Evolutionary conservation across 2,888 invertebrate genomes (phyloP).

Genomic region (Lymantria dispar): DNA sequence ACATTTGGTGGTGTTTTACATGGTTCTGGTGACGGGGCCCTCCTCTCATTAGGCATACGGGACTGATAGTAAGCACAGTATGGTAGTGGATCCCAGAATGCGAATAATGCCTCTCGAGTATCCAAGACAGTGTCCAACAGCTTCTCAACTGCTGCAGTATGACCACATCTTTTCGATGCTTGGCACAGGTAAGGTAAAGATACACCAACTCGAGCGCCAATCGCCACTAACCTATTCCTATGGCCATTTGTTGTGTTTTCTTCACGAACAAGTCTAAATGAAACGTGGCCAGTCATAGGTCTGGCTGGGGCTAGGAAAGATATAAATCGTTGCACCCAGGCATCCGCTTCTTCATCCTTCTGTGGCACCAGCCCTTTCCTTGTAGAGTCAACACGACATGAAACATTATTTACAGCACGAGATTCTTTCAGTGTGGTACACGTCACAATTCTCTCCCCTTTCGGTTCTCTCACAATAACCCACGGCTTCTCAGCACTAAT

Average conservation of each 20-base stretch:
- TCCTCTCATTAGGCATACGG: slow-evolving; percentile 83
- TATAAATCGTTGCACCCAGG: slow-evolving; percentile 89
- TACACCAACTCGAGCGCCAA: slow-evolving; percentile 89
- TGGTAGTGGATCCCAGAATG: slow-evolving; percentile 92
- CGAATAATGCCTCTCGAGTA: slow-evolving; percentile 90
- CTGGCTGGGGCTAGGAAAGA: slow-evolving; percentile 84
- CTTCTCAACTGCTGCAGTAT: slow-evolving; percentile 84
- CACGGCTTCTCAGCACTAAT: slow-evolving; percentile 89
- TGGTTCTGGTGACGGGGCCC: slow-evolving; percentile 76
- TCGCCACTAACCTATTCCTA: slow-evolving; percentile 59
- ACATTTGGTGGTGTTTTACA: slow-evolving; percentile 80
- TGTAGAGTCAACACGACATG: slow-evolving; percentile 87
- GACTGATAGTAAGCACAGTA: slow-evolving; percentile 94
- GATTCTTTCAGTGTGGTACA: slow-evolving; percentile 92
- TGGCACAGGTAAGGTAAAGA: slow-evolving; percentile 91
- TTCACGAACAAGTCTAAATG: slow-evolving; percentile 88
- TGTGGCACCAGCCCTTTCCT: slow-evolving; percentile 87
- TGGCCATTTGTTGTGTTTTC: slow-evolving; percentile 75
- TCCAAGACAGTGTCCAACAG: slow-evolving; percentile 87
- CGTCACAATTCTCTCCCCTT: slow-evolving; percentile 89
- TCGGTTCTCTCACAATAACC: slow-evolving; percentile 89
- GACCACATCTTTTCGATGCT: slow-evolving; percentile 84
- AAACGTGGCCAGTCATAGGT: slow-evolving; percentile 89
- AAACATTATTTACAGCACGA: slow-evolving; percentile 90
- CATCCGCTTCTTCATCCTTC: slow-evolving; percentile 85